Evolutionary conservation across 1,140 invertebrate species (phyloP).

Genomic region (Tetraneura akinire): DNA sequence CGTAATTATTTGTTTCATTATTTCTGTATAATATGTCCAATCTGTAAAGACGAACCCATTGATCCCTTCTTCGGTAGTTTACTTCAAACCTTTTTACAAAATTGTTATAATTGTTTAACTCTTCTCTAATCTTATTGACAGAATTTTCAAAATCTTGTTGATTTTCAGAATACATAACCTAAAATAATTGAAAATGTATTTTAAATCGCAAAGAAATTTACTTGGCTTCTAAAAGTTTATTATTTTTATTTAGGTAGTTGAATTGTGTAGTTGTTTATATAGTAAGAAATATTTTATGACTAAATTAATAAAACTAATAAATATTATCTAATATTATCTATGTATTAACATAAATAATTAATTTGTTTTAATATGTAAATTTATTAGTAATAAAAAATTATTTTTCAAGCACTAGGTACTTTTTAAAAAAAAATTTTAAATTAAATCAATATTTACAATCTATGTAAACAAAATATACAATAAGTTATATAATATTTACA

Average conservation of each 20-base stretch:
- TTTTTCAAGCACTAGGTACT: neutral
- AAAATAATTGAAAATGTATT: conserved; percentile 12
- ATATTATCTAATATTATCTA: no score
- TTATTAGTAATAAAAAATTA: conserved; percentile 13
- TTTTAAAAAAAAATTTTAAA: neutral
- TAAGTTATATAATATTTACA: neutral
- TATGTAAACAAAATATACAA: conserved; percentile 15
- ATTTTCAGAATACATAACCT: neutral
- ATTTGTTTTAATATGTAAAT: neutral
- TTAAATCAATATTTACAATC: neutral
- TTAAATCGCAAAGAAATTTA: conserved; percentile 1
- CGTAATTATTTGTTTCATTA: conserved; percentile 29
- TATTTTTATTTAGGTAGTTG: no score
- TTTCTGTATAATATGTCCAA: neutral
- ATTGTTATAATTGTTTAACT: neutral
- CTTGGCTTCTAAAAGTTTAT: no score
- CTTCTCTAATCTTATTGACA: neutral
- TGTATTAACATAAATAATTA: conserved; percentile 1
- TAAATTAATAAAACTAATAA: conserved; percentile 17
- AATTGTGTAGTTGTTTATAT: neutral
- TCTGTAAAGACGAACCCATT: neutral
- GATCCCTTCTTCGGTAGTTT: neutral
- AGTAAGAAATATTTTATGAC: neutral
- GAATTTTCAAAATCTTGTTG: neutral
- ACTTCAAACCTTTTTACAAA: conserved; percentile 16